phyloP scores from a whole-genome alignment of 2,888 invertebrate species.

The Eumacrocentrus americanus region DNA sequence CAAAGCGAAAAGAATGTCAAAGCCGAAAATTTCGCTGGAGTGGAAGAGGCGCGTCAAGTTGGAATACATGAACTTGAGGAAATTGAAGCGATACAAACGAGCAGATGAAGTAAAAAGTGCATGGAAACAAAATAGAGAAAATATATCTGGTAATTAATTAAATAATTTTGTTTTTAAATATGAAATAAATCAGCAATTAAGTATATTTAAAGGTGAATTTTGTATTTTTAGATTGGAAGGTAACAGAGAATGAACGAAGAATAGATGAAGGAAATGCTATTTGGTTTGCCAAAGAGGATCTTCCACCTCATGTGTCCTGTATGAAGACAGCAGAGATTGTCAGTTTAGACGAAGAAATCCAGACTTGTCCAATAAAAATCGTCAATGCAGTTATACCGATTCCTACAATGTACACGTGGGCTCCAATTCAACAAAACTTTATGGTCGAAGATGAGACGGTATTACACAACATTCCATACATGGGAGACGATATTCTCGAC shows the following conservation, averaged over 20 bases:
- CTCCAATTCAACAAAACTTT: constrained; percentile 94
- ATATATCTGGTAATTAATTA: constrained; percentile 67
- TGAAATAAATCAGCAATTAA: too few relatives aligned
- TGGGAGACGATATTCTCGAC: constrained; percentile 96
- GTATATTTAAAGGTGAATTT: too few relatives aligned
- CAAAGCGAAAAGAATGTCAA: constrained; percentile 67
- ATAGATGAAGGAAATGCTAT: constrained; percentile 67
- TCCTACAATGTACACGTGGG: constrained; percentile 98
- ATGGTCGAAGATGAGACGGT: constrained; percentile 99
- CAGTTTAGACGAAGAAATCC: constrained; percentile 75
- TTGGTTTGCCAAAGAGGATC: constrained; percentile 77
- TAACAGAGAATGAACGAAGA: constrained; percentile 68
- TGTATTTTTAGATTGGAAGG: constrained; percentile 58
- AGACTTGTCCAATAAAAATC: constrained; percentile 79
- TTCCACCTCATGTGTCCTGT: constrained; percentile 80
- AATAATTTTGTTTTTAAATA: too few relatives aligned
- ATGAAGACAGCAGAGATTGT: constrained; percentile 87
- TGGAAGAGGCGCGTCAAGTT: constrained; percentile 91
- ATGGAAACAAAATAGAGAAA: constrained; percentile 81
- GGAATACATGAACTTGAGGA: constrained; percentile 86
- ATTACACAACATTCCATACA: constrained; percentile 97
- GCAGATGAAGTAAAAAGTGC: constrained; percentile 91
- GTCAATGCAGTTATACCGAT: constrained; percentile 87
- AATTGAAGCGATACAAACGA: constrained; percentile 84
- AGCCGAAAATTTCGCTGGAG: constrained; percentile 75